A percentile compares a stretch with the other conserved stretches of the same genome.
These are phyloP conservation scores for Hirtodrosophila trivittata DNA, from an alignment of 2,888 invertebrate species.

Conservation along the genomic window DNA sequence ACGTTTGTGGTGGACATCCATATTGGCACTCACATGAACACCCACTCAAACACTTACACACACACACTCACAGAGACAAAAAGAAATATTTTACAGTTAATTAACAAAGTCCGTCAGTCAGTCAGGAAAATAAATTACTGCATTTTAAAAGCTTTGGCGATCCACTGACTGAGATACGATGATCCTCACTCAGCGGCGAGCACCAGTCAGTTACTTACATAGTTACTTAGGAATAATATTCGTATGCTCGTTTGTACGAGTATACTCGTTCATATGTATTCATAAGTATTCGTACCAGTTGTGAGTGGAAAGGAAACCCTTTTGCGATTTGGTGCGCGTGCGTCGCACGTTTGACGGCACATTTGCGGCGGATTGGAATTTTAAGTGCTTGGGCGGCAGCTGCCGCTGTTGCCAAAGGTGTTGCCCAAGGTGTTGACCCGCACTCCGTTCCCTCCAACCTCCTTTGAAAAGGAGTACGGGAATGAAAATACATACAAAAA, in stretches of 20 bases:
- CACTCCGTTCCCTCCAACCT: background rate
- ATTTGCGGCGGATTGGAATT: slow-evolving; percentile 56
- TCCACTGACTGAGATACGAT: slow-evolving; percentile 9
- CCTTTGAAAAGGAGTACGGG: slow-evolving; percentile 10
- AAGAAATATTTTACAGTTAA: slow-evolving; percentile 42
- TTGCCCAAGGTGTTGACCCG: slow-evolving; percentile 44
- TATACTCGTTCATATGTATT: background rate
- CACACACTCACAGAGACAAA: slow-evolving; percentile 6
- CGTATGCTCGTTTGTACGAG: slow-evolving; percentile 8
- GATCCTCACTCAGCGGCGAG: background rate
- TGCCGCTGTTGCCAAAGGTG: slow-evolving; percentile 30
- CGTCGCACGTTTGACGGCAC: slow-evolving; percentile 61
- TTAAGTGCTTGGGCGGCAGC: slow-evolving; percentile 51
- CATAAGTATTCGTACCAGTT: too few relatives aligned
- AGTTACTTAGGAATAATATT: slow-evolving; percentile 2
- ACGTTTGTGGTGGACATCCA: background rate
- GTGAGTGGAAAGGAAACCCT: slow-evolving; percentile 23
- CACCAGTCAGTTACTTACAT: background rate
- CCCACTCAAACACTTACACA: slow-evolving; percentile 1
- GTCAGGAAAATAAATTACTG: slow-evolving; percentile 18
- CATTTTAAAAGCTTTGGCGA: slow-evolving; percentile 28
- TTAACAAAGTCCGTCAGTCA: slow-evolving; percentile 21
- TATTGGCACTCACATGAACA: background rate
- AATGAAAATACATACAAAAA: too few relatives aligned
- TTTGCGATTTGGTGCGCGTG: slow-evolving; percentile 66